These are phyloP conservation scores for Psophia crepitans DNA, from an alignment of 2,113 vertebrate genomes.

Conservation along the genomic window DNA sequence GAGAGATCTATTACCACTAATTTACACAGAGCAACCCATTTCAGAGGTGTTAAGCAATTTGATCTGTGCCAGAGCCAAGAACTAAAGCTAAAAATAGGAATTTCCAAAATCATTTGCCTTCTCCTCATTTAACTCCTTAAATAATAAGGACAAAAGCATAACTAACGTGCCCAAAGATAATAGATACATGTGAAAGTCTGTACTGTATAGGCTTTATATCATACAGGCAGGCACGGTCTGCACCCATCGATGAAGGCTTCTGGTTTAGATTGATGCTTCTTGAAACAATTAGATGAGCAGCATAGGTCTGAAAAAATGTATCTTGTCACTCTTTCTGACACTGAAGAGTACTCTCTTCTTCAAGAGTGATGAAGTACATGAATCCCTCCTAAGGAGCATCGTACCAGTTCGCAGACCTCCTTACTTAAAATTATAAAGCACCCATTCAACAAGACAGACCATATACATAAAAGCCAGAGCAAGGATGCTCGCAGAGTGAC, in stretches of 20 bases:
- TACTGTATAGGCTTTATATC: rapidly evolving
- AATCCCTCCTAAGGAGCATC: neutral
- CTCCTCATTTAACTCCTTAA: neutral
- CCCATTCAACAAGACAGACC: neutral
- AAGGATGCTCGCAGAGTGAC: neutral
- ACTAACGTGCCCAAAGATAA: neutral
- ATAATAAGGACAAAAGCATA: neutral
- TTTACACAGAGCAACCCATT: neutral
- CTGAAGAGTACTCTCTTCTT: neutral
- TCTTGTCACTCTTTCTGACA: neutral
- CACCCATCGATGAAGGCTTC: neutral
- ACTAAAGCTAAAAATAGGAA: neutral
- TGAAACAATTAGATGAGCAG: neutral
- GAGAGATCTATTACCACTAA: neutral
- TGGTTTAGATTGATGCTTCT: neutral
- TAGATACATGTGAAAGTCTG: neutral
- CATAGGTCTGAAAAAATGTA: neutral
- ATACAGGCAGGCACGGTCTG: neutral
- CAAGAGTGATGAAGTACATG: neutral
- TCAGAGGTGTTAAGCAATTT: neutral
- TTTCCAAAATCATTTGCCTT: neutral
- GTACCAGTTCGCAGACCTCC: neutral
- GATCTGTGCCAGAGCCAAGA: neutral
- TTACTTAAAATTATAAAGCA: neutral
- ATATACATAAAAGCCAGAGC: neutral